phyloP scores from a whole-genome alignment of 2,888 invertebrate species.

The Xestia rhomboidea region DNA sequence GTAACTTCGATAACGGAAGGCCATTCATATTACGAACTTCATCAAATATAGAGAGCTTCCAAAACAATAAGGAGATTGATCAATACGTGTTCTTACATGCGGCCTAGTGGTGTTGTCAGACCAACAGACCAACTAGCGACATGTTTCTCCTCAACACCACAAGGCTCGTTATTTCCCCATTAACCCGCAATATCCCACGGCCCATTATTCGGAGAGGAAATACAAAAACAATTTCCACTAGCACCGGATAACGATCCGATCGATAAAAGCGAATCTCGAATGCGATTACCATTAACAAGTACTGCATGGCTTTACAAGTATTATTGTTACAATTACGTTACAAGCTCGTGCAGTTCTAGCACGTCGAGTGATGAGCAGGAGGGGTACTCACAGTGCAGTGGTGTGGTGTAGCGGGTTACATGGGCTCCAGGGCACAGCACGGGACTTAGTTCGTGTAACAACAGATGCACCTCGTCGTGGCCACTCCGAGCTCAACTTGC shows the following conservation, averaged over 20 bases:
- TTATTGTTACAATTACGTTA: constrained; percentile 53
- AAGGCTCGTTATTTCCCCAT: constrained; percentile 69
- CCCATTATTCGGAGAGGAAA: constrained; percentile 60
- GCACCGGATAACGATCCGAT: constrained; percentile 79
- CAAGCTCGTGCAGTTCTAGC: constrained; percentile 16
- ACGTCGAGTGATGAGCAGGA: constrained; percentile 18
- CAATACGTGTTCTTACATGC: constrained; percentile 75
- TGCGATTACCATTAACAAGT: constrained; percentile 63
- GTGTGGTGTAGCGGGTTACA: constrained; percentile 80
- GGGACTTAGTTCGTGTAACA: constrained; percentile 76
- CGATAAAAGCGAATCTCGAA: constrained; percentile 78
- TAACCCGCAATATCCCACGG: constrained; percentile 62
- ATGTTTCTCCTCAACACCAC: constrained; percentile 41
- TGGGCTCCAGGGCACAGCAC: constrained; percentile 81
- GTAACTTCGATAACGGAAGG: constrained; percentile 55
- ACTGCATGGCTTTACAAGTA: constrained; percentile 50
- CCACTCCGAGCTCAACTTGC: constrained; percentile 85
- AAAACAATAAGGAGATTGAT: constrained; percentile 78
- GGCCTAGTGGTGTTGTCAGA: constrained; percentile 71
- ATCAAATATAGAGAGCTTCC: constrained; percentile 67
- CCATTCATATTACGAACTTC: constrained; percentile 66
- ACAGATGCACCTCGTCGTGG: constrained; percentile 80
- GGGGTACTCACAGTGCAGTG: constrained; percentile 81
- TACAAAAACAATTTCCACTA: constrained; percentile 79
- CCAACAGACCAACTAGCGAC: constrained; percentile 65